Base-by-base conservation (phyloP, 2,888 invertebrate genomes). In the Mechanitis mazaeus region DNA sequence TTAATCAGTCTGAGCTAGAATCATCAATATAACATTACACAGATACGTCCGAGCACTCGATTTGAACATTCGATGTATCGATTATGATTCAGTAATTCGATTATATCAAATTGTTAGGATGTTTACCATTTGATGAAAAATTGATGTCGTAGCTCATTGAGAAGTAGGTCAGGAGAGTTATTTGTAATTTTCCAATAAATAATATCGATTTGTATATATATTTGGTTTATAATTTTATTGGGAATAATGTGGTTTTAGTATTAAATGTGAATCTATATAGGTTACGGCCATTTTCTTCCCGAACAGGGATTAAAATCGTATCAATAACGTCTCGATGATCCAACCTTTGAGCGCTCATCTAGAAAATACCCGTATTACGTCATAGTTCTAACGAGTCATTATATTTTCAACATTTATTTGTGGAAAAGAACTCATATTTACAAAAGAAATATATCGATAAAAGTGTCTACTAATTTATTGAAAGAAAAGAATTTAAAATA, bases 1-100 rank as follows among this genome's bases (percentile, higher is more conserved):
- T 90, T 90, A 89, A 90, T 90, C 89, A 89, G 90, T 88, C 89
- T 89, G 83, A 81, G 79, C 84, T 73, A 76, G 84, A 84, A 87
- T 84, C 89, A 89, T 88, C 89, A 89, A 89, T 90, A 89, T 85
- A 88, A 76, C 84, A 87, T 87, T 87, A 86, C 82, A 78, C 79
- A 78, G 80, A 84, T 83, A 83, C 83, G 87, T 84, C 87, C 86
- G 82, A 86, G 84, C 83, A 85, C 87, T 84, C 80, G 85, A 87
- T 84, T 85, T 82, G 80, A 75, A 86, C 85, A 83, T 80, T 78
- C 78, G 79, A 77, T 79, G 77, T 85, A 87, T 84, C 81, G 86
- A 85, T 85, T 86, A 84, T 83, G 80, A 84, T 85, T 83, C 77
- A 79, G 79, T 87, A 83, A 89, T 86, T 87, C 87, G 85, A 85